Conservation (phyloP, 2,888 invertebrate species). For the Neoscelio sp. region DNA sequence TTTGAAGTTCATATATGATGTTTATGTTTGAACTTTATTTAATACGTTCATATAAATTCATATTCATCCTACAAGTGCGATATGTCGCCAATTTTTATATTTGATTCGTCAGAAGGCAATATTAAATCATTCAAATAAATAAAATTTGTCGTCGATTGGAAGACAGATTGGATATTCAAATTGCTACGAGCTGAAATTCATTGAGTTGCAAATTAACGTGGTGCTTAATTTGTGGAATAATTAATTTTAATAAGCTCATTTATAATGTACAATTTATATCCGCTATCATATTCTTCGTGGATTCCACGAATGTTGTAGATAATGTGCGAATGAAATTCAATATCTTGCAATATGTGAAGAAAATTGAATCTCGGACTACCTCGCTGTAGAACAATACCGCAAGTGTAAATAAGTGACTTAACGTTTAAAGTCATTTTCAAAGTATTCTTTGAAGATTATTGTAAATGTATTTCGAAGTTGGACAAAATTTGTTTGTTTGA, state of each 20-base stretch:
- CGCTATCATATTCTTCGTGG: constrained; percentile 41
- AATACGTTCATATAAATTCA: too few species aligned
- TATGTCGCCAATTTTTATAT: too few species aligned
- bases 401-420: constrained; percentile 8
- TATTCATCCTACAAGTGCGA: too few species aligned
- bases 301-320: constrained; percentile 59
- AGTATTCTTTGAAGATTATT: too few species aligned
- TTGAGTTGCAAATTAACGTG: constrained; percentile 32
- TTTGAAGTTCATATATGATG: too few species aligned
- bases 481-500: too few species aligned
- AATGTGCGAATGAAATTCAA: constrained; percentile 55
- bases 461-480: background rate
- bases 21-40: too few species aligned
- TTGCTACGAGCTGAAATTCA: constrained; percentile 16
- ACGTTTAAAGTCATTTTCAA: too few species aligned
- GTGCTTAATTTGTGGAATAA: constrained; percentile 17
- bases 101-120: constrained; percentile 10
- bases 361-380: constrained; percentile 35
- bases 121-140: constrained; percentile 4
- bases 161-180: constrained; percentile 26
- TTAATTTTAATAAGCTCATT: constrained; percentile 41
- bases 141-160: background rate
- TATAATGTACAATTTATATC: constrained; percentile 38
- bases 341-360: constrained; percentile 47
- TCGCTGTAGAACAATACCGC: constrained; percentile 1